These are phyloP conservation scores for Rhagonycha lutea DNA, from an alignment of 2,888 invertebrate species.

Conservation along the genomic window DNA sequence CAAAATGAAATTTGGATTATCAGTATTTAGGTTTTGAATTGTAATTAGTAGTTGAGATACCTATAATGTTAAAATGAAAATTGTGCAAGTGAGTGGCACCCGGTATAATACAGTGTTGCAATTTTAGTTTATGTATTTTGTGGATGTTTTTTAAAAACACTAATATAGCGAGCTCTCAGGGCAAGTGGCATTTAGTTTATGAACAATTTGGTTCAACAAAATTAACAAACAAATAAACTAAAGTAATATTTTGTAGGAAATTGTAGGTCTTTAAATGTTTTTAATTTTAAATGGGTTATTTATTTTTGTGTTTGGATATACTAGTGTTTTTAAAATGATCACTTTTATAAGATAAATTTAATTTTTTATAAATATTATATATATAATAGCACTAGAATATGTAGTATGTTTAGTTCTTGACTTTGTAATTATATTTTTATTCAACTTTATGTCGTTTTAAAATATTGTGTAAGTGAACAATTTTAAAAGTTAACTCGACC, in stretches of 20 bases:
- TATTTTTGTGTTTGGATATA: slow-evolving; percentile 10
- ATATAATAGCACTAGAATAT: slow-evolving; percentile 7
- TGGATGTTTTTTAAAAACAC: slow-evolving; percentile 27
- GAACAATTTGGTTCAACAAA: slow-evolving; percentile 18
- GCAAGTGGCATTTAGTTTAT: slow-evolving; percentile 21
- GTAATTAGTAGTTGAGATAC: neutral
- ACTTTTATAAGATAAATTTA: slow-evolving; percentile 9
- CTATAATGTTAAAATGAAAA: slow-evolving; percentile 7
- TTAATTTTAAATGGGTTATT: neutral
- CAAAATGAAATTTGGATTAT: neutral
- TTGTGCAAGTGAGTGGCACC: slow-evolving; percentile 16
- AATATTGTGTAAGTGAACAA: neutral
- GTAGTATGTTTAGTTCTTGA: slow-evolving; percentile 16
- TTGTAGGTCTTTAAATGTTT: slow-evolving; percentile 16
- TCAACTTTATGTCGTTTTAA: slow-evolving; percentile 7
- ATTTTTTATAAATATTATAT: slow-evolving; percentile 11
- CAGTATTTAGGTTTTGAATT: slow-evolving; percentile 4
- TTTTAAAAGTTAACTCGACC: neutral
- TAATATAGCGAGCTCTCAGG: slow-evolving; percentile 29
- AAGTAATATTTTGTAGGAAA: neutral
- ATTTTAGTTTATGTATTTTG: slow-evolving; percentile 17
- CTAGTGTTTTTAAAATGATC: slow-evolving; percentile 28
- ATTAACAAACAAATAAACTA: neutral
- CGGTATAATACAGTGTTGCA: slow-evolving; percentile 22
- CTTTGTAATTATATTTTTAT: slow-evolving; percentile 27